Evolutionary conservation across 2,797 vertebrate genomes (phyloP).

Genomic region (Hipposideros larvatus): DNA sequence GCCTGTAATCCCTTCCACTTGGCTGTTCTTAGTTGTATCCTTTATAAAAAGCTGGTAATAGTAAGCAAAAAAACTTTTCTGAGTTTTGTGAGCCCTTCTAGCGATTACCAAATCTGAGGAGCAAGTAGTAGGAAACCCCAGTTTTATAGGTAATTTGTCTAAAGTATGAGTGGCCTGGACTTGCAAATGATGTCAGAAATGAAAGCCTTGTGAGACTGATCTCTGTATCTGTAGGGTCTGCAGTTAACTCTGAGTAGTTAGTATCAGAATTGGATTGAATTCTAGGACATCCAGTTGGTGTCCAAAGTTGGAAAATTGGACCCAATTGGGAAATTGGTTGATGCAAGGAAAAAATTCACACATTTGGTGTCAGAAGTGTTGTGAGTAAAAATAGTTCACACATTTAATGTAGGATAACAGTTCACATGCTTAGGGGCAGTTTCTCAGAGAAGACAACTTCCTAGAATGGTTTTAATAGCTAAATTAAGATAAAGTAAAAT

Average conservation of each 20-base stretch:
- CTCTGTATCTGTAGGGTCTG: background rate
- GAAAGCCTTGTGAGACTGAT: background rate
- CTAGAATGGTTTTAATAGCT: background rate
- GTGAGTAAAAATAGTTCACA: background rate
- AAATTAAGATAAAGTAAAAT: background rate
- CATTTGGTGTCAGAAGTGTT: background rate
- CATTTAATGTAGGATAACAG: background rate
- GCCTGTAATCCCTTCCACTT: background rate
- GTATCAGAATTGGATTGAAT: background rate
- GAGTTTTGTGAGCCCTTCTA: background rate
- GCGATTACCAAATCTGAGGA: background rate
- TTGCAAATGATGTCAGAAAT: background rate
- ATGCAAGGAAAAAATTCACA: background rate
- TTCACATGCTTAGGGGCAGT: background rate
- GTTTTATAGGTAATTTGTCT: background rate
- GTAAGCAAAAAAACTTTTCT: background rate
- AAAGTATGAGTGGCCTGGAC: background rate
- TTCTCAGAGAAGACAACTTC: background rate
- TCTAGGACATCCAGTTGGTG: background rate
- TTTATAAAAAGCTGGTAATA: background rate
- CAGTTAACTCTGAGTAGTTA: background rate
- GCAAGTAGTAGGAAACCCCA: background rate
- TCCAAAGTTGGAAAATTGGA: too few relatives aligned
- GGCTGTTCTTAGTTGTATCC: background rate
- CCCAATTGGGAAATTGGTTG: background rate